Base-by-base conservation (phyloP, 2,797 vertebrate species). In the Holocentrus rufus region DNA sequence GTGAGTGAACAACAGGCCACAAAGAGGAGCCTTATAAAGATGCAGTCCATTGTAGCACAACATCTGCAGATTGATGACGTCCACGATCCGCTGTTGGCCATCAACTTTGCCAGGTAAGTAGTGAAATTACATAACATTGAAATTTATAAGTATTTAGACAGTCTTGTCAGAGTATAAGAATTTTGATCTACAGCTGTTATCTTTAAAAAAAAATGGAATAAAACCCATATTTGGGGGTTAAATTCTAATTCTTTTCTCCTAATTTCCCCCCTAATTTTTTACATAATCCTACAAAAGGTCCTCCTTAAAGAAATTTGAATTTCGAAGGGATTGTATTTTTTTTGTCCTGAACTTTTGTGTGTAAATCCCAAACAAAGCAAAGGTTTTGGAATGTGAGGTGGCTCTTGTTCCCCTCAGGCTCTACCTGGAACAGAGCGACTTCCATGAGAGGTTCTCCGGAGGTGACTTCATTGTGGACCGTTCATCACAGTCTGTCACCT, bases 401-500 rank as follows among this genome's bases (percentile, higher is more conserved):
- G 5, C 15, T 72, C 4, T 75, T 34, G 36, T 52, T 31, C 6
- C 9, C n/a, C 15, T 53, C 80, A 99, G 98, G 85, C 86, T 99
- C 18, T 99, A 98, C 90, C 89, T 99, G 92, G 96, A 98, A 78
- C 97, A 98, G 90, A 96, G 93, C 36, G 97, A 99, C 89, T 98
- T 98, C 74, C 96, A 98, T 0, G 95, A 98, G 89, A 94, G 94
- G 52, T 98, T 98, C 90, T 95, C 94, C 6, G 95, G 95, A 61
- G 95, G 94, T 0, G 96, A 96, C 52, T 92, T 98, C 74, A 95
- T 93, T 17, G 94, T 99, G 85, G 97, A 97, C 76, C 95, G 97
- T 57, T 99, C 98, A 0, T 98, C 97, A 1, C 97, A 99, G 90
- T 96, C 97, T 0, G 97, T 99, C 86, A 99, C 98, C 0, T 99